These are phyloP conservation scores for Pseudochirops cupreus DNA, from an alignment of 2,797 vertebrate species.

Conservation along the genomic window DNA sequence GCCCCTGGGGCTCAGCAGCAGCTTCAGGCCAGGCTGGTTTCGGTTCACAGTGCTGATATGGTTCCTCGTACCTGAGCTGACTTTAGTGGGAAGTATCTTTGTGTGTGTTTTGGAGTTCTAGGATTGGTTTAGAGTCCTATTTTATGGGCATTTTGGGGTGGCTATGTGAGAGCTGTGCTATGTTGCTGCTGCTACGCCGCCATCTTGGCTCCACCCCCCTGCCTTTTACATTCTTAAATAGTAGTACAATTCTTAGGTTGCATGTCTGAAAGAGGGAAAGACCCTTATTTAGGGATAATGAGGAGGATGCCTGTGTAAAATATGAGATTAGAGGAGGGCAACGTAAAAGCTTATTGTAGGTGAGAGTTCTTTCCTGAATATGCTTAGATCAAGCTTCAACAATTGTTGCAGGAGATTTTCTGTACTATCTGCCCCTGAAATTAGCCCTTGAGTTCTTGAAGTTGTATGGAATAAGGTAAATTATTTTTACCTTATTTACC, in stretches of 20 bases:
- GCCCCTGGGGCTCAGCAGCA: no score
- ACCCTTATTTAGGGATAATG: not conserved
- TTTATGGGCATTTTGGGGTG: no score
- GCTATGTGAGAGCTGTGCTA: no score
- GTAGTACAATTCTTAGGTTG: not conserved
- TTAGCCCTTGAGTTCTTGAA: not conserved
- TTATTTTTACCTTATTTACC: not conserved
- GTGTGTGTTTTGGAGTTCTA: no score
- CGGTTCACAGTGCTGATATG: no score
- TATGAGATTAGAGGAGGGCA: not conserved
- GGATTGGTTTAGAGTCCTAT: no score
- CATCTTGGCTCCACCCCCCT: not conserved
- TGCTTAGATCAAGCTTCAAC: not conserved
- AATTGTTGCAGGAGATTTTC: not conserved
- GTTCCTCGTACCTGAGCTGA: no score
- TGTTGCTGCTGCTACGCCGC: no score
- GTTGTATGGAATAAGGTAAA: not conserved
- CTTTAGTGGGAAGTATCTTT: no score
- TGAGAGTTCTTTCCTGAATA: not conserved
- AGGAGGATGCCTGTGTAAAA: not conserved
- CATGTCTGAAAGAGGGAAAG: not conserved
- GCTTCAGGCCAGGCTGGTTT: no score
- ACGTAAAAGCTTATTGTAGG: not conserved
- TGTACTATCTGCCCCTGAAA: not conserved
- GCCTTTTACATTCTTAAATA: conserved; percentile 26